These are phyloP conservation scores for Microctonus hyperodae DNA, from an alignment of 2,888 invertebrate genomes.

Conservation along the genomic window DNA sequence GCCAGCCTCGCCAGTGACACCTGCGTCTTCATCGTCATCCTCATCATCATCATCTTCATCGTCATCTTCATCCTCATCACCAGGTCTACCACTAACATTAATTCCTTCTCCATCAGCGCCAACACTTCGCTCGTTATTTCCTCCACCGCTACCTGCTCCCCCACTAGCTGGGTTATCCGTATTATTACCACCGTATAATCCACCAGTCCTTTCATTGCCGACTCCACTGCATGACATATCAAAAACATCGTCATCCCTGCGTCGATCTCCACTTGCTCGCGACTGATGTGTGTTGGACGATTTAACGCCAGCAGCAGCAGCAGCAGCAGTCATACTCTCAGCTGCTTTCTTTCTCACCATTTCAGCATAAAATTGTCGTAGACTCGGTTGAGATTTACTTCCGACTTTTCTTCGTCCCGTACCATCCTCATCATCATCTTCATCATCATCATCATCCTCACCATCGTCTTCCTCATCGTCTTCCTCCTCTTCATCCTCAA, in stretches of 20 bases:
- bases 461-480: conserved; percentile 62
- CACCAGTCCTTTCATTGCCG: conserved; percentile 18
- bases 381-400: conserved; percentile 46
- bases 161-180: conserved; percentile 22
- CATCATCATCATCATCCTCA: conserved; percentile 58
- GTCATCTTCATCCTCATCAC: conserved; percentile 50
- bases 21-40: conserved; percentile 15
- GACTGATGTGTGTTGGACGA: conserved; percentile 10
- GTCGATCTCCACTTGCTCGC: conserved; percentile 5
- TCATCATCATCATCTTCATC: conserved; percentile 34
- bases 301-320: conserved; percentile 7
- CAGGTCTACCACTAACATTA: conserved; percentile 56
- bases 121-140: conserved; percentile 62
- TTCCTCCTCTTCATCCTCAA: conserved; percentile 55
- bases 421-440: conserved; percentile 40
- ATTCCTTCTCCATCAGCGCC: conserved; percentile 57
- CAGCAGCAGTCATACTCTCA: conserved; percentile 34
- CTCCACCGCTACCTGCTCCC: conserved; percentile 34
- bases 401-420: conserved; percentile 13
- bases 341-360: conserved; percentile 52
- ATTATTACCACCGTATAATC: conserved; percentile 23
- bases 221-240: conserved; percentile 18
- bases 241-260: not conserved
- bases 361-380: conserved; percentile 60
- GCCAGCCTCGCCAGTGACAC: conserved; percentile 34